These are phyloP conservation scores for Psittacula echo DNA, from an alignment of 2,797 vertebrate genomes.

Conservation along the genomic window DNA sequence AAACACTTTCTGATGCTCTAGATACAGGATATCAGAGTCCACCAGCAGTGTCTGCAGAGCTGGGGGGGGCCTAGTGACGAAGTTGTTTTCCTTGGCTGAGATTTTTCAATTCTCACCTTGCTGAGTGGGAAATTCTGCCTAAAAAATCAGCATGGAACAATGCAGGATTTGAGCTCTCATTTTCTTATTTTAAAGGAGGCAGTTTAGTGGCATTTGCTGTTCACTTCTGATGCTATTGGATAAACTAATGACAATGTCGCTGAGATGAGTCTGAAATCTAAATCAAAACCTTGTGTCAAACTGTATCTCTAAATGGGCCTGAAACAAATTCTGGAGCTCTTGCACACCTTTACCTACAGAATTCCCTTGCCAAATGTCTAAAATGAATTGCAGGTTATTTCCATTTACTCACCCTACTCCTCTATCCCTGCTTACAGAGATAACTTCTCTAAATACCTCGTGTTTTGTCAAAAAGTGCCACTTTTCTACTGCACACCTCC, in stretches of 20 bases:
- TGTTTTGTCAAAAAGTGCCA: neutral
- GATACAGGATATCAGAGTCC: neutral
- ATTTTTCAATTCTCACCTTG: constrained; percentile 33
- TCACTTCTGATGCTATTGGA: neutral
- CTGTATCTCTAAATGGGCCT: neutral
- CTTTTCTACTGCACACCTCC: neutral
- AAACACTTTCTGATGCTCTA: neutral
- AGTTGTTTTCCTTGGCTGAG: neutral
- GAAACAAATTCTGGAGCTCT: neutral
- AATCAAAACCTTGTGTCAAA: neutral
- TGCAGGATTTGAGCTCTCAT: neutral
- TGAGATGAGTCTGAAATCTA: neutral
- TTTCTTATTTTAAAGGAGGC: neutral
- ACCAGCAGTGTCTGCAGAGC: neutral
- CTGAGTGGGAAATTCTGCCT: constrained; percentile 40
- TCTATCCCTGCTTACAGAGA: neutral
- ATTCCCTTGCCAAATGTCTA: neutral
- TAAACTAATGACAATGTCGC: neutral
- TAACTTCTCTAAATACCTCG: neutral
- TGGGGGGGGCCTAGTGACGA: neutral
- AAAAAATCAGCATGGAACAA: neutral
- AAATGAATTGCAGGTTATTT: neutral
- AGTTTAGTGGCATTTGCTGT: neutral
- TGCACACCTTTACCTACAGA: neutral
- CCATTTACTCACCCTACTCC: neutral